Evolutionary conservation across 1,140 invertebrate genomes (phyloP).

Genomic region (Atta cephalotes): DNA sequence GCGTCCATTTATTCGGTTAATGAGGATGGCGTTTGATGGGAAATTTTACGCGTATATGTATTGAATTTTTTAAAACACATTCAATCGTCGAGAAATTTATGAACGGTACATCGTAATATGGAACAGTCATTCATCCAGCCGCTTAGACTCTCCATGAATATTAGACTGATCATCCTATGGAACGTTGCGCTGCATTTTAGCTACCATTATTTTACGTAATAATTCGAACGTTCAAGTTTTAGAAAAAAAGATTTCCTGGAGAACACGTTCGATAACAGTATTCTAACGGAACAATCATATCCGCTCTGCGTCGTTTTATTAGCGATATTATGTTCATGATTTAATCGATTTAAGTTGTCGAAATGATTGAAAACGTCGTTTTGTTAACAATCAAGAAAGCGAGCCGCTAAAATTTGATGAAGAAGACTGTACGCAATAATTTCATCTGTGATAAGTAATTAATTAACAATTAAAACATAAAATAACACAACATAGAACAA

Average conservation of each 20-base stretch:
- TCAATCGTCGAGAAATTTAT: constrained; percentile 32
- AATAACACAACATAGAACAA: neutral
- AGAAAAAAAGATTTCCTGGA: constrained; percentile 52
- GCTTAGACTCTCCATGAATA: constrained; percentile 59
- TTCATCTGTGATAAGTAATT: neutral
- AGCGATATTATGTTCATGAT: constrained; percentile 18
- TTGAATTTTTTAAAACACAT: neutral
- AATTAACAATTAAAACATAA: neutral
- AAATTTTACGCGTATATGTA: neutral
- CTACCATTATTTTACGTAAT: constrained; percentile 65
- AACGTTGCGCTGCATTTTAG: constrained; percentile 53
- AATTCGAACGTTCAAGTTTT: constrained; percentile 53
- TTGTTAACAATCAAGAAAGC: neutral
- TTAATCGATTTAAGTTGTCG: constrained; percentile 1
- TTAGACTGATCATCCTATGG: constrained; percentile 37
- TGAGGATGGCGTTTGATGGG: neutral
- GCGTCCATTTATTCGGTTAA: neutral
- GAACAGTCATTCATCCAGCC: constrained; percentile 59
- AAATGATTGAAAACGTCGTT: neutral
- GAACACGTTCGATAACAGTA: constrained; percentile 28
- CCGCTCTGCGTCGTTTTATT: neutral
- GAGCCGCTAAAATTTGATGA: neutral
- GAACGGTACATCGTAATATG: constrained; percentile 52
- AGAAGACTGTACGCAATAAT: neutral
- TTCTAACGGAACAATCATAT: constrained; percentile 43